Conservation (phyloP, 2,888 invertebrate species). For the Cantharis rufa region DNA sequence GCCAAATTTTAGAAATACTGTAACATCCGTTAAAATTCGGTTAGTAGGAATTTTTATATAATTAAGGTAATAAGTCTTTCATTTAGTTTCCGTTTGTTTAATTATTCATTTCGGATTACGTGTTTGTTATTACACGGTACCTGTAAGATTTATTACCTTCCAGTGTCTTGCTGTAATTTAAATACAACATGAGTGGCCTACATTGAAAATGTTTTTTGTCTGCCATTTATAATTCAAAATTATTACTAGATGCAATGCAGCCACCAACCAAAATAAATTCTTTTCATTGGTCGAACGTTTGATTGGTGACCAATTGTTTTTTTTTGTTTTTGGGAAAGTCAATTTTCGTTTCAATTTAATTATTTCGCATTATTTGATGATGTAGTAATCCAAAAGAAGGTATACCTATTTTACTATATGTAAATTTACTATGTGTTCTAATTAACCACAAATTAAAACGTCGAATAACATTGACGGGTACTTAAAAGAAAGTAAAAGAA, state of each 20-base stretch:
- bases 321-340: no score
- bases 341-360: no score
- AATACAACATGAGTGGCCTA: neutral
- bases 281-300: no score
- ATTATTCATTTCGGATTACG: neutral
- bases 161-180: neutral
- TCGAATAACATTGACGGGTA: neutral
- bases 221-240: neutral
- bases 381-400: no score
- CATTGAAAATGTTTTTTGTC: neutral
- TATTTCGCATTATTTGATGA: no score
- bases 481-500: neutral
- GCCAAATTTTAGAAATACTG: neutral
- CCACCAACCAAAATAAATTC: no score
- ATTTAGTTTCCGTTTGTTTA: neutral
- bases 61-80: neutral
- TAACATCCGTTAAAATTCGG: conserved; percentile 4
- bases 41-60: conserved; percentile 2
- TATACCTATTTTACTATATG: neutral
- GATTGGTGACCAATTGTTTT: no score
- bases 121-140: neutral
- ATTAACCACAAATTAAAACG: neutral
- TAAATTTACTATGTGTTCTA: neutral
- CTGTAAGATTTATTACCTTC: neutral
- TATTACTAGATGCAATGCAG: no score